phyloP scores from a whole-genome alignment of 2,888 invertebrate genomes.

The Leptinotarsa juncta region DNA sequence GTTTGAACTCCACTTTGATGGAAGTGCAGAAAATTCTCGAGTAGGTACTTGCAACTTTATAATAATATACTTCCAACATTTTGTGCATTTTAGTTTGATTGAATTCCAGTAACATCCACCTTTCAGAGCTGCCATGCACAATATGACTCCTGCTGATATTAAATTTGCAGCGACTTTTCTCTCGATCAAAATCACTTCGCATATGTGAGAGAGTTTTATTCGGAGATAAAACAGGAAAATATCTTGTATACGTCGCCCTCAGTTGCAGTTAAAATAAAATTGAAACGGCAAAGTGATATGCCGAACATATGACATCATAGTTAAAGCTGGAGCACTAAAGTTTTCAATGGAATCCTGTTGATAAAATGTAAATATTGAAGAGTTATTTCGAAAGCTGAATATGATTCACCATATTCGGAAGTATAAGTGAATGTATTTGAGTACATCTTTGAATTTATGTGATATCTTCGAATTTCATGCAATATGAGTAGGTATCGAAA shows the following conservation, averaged over 20 bases:
- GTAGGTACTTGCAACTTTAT: neutral
- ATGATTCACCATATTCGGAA: neutral
- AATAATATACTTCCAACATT: neutral
- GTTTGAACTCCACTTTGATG: too few relatives aligned
- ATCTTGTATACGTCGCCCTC: slow-evolving; percentile 35
- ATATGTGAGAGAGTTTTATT: slow-evolving; percentile 23
- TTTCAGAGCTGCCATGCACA: slow-evolving; percentile 11
- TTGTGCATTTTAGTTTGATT: slow-evolving; percentile 1
- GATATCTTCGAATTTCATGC: neutral
- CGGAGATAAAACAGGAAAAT: slow-evolving; percentile 33
- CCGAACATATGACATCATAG: slow-evolving; percentile 29
- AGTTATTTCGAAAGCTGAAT: neutral
- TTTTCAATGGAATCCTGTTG: slow-evolving; percentile 17
- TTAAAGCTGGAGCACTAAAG: slow-evolving; percentile 8
- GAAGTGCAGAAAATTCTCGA: too few relatives aligned
- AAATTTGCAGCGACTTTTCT: slow-evolving; percentile 17
- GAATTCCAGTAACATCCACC: neutral
- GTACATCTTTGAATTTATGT: too few relatives aligned
- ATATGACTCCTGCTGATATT: slow-evolving; percentile 20
- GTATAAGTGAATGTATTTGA: neutral
- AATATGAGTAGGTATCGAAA: neutral
- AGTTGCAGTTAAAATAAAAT: slow-evolving; percentile 39
- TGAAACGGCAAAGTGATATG: slow-evolving; percentile 35
- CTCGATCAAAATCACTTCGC: slow-evolving; percentile 18
- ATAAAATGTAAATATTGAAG: slow-evolving; percentile 11